Percentiles rank a stretch among this genome's conserved stretches.
Evolutionary conservation across 2,888 invertebrate species (phyloP).

Genomic region (Tinea pellionella): DNA sequence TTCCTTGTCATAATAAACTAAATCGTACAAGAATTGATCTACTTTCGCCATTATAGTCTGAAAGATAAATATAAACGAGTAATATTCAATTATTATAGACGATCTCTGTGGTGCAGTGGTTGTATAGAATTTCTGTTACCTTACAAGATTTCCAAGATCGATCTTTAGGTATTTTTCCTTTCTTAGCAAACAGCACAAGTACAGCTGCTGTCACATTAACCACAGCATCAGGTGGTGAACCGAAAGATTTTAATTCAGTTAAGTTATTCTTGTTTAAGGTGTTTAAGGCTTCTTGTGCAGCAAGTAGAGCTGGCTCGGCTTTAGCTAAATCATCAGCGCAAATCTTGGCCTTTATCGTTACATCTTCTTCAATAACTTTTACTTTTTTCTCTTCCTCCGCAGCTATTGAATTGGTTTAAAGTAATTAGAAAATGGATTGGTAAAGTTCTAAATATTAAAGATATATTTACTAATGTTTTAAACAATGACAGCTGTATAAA

Average conservation of each 20-base stretch:
- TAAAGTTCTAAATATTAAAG: too few relatives aligned
- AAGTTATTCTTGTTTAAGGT: conserved; percentile 94
- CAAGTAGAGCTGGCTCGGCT: conserved; percentile 90
- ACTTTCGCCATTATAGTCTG: conserved; percentile 88
- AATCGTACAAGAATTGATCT: conserved; percentile 84
- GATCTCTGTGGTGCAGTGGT: not conserved
- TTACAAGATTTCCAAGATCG: conserved; percentile 93
- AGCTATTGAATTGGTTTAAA: conserved; percentile 38
- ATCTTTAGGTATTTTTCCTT: conserved; percentile 90
- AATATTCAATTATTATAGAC: not conserved
- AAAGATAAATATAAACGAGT: conserved; percentile 21
- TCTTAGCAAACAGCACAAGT: conserved; percentile 83
- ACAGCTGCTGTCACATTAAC: conserved; percentile 89
- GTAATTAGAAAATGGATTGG: too few relatives aligned
- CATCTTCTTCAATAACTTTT: conserved; percentile 88
- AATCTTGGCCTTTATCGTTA: conserved; percentile 83
- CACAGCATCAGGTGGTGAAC: conserved; percentile 90
- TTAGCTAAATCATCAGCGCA: conserved; percentile 91
- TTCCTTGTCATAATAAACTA: conserved; percentile 92
- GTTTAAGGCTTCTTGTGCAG: conserved; percentile 91
- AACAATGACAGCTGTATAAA: too few relatives aligned
- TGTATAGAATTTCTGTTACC: conserved; percentile 29
- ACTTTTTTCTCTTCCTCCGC: conserved; percentile 92
- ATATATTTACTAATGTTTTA: too few relatives aligned
- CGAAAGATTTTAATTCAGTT: conserved; percentile 94